Base-by-base conservation (phyloP, 2,113 vertebrate genomes). In the Pampusana beccarii region DNA sequence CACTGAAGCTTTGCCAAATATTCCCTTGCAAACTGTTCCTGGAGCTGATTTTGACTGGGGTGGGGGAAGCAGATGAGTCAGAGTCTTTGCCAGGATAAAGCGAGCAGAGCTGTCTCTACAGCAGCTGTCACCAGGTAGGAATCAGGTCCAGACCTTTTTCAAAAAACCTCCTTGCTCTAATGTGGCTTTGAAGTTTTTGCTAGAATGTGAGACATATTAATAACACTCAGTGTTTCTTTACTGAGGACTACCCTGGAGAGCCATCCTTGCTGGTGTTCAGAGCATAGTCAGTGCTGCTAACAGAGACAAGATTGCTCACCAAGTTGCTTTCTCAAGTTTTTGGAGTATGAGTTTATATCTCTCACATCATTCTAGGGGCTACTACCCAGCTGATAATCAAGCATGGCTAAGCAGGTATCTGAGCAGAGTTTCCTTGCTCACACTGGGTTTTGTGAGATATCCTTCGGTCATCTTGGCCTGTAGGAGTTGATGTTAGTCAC, bases 331-430 rank as follows among this genome's bases (percentile, higher is more conserved):
- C 46, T 61, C 5, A 19, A 33, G 33, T 12, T 58, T 74, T 46
- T 77, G 10, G 20, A 80, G 28, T 1, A 29, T 1, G 54, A 5
- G 5, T 53, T 66, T 48, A 13, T 21, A 65, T 10, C 1, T 1
- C 3, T 9, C 23, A 5, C 24, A 18, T 13, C 58, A 57, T 46
- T 87, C 40, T 31, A 9, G 4, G 13, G n/a, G 16, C 24, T 86
- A 7, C 34, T 65, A n/a, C 26, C 17, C 25, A 72, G 4, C 40
- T 80, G 58, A 72, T 28, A 64, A 71, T 26, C 21, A 72, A 62
- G 10, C 15, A 34, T 0, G 3, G 15, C 54, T 71, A 58, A 56
- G 33, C 13, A n/a, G 16, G 18, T 33, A 4, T 24, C 46, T 81
- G 51, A 72, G 29, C 23, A 38, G 46, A 25, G 6, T 26, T 66